Percentiles rank a stretch among this genome's conserved stretches.
These are phyloP conservation scores for Pycnonotus jocosus DNA, from an alignment of 2,113 vertebrate species.

Conservation along the genomic window DNA sequence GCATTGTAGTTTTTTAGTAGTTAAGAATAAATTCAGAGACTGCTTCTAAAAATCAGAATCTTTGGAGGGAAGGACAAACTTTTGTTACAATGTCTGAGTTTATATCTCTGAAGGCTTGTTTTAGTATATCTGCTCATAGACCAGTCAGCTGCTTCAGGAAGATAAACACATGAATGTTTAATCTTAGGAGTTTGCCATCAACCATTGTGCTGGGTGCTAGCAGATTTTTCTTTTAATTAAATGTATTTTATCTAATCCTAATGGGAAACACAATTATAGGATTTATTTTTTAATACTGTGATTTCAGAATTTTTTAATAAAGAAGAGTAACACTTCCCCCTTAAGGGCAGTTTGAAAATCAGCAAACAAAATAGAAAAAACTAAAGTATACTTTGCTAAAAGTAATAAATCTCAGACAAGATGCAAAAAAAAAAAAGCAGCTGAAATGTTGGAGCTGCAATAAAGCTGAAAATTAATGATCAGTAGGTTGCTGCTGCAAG, in stretches of 20 bases:
- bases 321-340: neutral
- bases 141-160: neutral
- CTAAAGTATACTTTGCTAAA: neutral
- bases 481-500: conserved; percentile 12
- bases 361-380: neutral
- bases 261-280: conserved; percentile 34
- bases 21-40: neutral
- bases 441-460: neutral
- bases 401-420: conserved; percentile 33
- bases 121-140: neutral
- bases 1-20: neutral
- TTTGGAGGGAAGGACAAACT: neutral
- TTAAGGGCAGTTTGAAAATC: neutral
- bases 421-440: neutral
- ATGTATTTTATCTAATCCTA: conserved; percentile 34
- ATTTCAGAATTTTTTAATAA: conserved; percentile 4
- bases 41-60: neutral
- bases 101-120: neutral
- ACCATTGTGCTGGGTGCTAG: neutral
- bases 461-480: conserved; percentile 58
- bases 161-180: conserved; percentile 25
- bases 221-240: conserved; percentile 31
- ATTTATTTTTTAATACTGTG: conserved; percentile 35
- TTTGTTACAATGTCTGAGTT: neutral
- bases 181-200: neutral